Conservation (phyloP, 2,113 vertebrate species). For the Indicator indicator region DNA sequence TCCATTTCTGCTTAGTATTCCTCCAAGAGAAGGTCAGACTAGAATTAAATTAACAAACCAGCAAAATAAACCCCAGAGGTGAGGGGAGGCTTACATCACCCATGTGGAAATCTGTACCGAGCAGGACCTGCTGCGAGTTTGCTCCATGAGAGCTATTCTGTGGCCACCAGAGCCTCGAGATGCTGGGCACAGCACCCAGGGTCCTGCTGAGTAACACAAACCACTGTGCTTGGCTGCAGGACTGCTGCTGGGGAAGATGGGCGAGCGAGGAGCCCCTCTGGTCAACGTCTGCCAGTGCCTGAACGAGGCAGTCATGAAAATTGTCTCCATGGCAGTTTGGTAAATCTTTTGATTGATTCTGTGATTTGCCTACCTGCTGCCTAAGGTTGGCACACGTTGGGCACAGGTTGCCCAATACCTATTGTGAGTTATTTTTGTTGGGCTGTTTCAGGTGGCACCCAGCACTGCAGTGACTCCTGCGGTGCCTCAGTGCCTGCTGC, state of each 20-base stretch:
- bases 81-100: not conserved
- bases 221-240: constrained; percentile 61
- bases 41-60: not conserved
- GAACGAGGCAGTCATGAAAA: constrained; percentile 91
- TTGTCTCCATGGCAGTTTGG: constrained; percentile 89
- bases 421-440: accelerated
- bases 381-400: accelerated
- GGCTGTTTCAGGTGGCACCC: not conserved
- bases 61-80: not conserved
- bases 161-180: not conserved
- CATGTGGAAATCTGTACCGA: accelerated
- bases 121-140: not conserved
- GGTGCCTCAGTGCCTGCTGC: not conserved
- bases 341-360: constrained; percentile 43
- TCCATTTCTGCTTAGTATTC: not conserved
- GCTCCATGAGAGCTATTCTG: not conserved
- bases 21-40: not conserved
- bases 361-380: not conserved
- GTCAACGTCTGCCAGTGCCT: constrained; percentile 89
- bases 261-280: constrained; percentile 82
- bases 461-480: accelerated
- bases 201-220: accelerated
- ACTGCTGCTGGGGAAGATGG: constrained; percentile 88
- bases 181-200: accelerated
- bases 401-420: accelerated